Evolutionary conservation across 92 coral and sea anemone species (phyloP).

Genomic region (Paragorgia papillata): DNA sequence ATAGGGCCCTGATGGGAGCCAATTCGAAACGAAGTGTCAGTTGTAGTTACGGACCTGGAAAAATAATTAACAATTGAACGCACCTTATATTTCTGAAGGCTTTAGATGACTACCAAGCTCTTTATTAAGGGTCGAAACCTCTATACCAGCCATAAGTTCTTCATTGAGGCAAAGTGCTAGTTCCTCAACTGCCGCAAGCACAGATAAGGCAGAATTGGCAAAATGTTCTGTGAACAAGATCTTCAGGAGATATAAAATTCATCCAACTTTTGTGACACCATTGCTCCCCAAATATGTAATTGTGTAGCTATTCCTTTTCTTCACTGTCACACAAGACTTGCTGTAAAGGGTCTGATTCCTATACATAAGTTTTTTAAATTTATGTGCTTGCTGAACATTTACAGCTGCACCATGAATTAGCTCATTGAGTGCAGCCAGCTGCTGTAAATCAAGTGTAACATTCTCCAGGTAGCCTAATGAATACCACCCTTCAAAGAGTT

Average conservation of each 20-base stretch:
- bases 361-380: constrained; percentile 43
- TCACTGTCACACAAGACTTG: constrained; percentile 47
- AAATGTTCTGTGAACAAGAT: not conserved
- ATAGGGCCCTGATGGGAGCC: no score
- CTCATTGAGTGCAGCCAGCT: constrained; percentile 48
- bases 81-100: no score
- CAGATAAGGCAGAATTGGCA: no score
- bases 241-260: constrained; percentile 8
- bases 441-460: constrained; percentile 16
- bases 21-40: no score
- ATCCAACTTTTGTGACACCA: not conserved
- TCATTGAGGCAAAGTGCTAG: not conserved
- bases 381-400: constrained; percentile 32
- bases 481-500: constrained; percentile 50
- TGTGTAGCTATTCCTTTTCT: constrained; percentile 52
- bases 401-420: constrained; percentile 49
- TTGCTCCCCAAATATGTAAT: constrained; percentile 4
- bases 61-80: no score
- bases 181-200: constrained; percentile 31
- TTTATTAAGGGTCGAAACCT: constrained; percentile 13
- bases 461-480: constrained; percentile 40
- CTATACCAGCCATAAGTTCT: constrained; percentile 6
- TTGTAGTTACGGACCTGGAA: no score
- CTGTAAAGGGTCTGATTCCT: constrained; percentile 46
- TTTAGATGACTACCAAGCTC: constrained; percentile 28